Evolutionary conservation across 2,113 vertebrate species (phyloP).

Genomic region (Lampris megalopsis): DNA sequence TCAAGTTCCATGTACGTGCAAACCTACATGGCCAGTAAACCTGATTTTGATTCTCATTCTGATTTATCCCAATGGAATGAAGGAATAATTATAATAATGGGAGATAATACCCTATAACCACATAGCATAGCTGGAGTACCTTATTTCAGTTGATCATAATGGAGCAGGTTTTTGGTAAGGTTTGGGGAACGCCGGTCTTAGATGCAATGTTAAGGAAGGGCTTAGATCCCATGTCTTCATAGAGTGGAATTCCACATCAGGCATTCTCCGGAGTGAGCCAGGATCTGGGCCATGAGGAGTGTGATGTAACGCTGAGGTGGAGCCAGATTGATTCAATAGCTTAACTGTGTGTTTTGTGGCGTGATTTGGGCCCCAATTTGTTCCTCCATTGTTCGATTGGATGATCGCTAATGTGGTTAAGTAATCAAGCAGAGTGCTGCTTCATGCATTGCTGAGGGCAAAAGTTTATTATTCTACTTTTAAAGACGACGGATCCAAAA

Average conservation of each 20-base stretch:
- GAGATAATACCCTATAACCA: no score
- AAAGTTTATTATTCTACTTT: conserved; percentile 22
- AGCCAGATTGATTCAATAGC: conserved; percentile 73
- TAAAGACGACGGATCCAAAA: not conserved
- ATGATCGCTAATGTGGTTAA: conserved; percentile 77
- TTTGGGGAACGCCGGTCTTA: conserved; percentile 3
- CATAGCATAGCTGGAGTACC: conserved; percentile 15
- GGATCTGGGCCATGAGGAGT: conserved; percentile 70
- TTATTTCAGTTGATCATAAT: conserved; percentile 1
- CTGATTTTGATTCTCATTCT: no score
- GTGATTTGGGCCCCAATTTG: conserved; percentile 78
- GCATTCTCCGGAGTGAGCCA: conserved; percentile 58
- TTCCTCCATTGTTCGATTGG: conserved; percentile 73
- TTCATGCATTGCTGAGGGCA: conserved; percentile 64
- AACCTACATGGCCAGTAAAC: no score
- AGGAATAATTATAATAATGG: no score
- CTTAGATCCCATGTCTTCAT: conserved; percentile 15
- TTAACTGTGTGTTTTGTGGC: conserved; percentile 77
- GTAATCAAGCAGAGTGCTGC: conserved; percentile 71
- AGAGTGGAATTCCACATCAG: conserved; percentile 28
- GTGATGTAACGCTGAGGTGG: conserved; percentile 78
- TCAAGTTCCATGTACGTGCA: no score
- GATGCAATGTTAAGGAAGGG: conserved; percentile 30
- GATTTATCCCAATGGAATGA: no score
- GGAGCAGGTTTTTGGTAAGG: conserved; percentile 10